Percentiles rank a stretch among this genome's conserved stretches.
Evolutionary conservation across 2,797 vertebrate genomes (phyloP).

Genomic region (Oophaga sylvatica): DNA sequence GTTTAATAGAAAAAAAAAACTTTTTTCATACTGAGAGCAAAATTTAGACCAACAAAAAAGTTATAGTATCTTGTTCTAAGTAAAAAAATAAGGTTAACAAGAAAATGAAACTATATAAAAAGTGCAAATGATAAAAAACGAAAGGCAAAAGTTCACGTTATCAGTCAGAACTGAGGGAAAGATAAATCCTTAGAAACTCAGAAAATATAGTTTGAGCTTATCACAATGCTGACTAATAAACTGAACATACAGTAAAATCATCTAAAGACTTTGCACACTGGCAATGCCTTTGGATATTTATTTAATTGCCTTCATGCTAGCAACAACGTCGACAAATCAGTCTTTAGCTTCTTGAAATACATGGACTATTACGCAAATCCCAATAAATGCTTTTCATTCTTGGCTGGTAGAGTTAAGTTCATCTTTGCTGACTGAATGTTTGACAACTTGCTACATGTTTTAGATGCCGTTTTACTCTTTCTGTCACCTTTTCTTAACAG

Average conservation of each 20-base stretch:
- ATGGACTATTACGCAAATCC: constrained; percentile 52
- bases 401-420: constrained; percentile 46
- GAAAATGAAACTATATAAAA: constrained; percentile 26
- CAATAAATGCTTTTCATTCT: constrained; percentile 55
- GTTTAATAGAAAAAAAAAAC: background rate
- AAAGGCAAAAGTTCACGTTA: constrained; percentile 31
- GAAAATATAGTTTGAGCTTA: constrained; percentile 9
- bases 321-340: constrained; percentile 47
- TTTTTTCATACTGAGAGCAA: background rate
- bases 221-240: constrained; percentile 10
- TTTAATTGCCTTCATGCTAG: constrained; percentile 50
- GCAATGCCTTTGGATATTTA: constrained; percentile 35
- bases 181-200: constrained; percentile 33
- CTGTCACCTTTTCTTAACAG: constrained; percentile 63
- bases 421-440: constrained; percentile 52
- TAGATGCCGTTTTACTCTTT: constrained; percentile 58
- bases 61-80: background rate
- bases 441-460: constrained; percentile 64
- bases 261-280: constrained; percentile 6
- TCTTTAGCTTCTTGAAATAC: constrained; percentile 55
- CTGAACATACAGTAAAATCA: constrained; percentile 10
- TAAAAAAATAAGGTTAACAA: constrained; percentile 6
- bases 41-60: background rate
- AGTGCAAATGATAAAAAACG: background rate
- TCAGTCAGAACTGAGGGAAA: background rate